A percentile compares a stretch with the other conserved stretches of the same genome.
Evolutionary conservation across 2,888 invertebrate species (phyloP).

Genomic region (Elmis aenea): DNA sequence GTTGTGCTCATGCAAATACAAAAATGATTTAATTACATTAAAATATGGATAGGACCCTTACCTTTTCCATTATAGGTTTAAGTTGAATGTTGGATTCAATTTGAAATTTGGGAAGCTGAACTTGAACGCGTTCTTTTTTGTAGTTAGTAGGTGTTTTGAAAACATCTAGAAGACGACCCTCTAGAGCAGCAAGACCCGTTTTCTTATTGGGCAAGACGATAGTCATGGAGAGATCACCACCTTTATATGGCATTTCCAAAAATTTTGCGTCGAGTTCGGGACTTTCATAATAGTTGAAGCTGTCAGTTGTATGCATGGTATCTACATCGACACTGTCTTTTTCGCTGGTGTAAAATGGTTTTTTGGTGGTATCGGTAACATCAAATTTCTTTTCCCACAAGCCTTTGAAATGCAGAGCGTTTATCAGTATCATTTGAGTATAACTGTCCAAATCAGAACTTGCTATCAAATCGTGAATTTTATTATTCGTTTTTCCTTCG

Average conservation of each 20-base stretch:
- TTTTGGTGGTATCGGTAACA: conserved; percentile 20
- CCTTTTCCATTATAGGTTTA: conserved; percentile 53
- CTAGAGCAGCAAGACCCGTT: conserved; percentile 19
- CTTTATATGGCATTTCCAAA: conserved; percentile 32
- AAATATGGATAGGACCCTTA: conserved; percentile 32
- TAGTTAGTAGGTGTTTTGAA: conserved; percentile 12
- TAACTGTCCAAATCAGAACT: conserved; percentile 23
- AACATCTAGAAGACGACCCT: conserved; percentile 14
- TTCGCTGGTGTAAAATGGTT: conserved; percentile 27
- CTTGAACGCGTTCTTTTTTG: conserved; percentile 13
- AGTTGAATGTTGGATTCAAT: conserved; percentile 45
- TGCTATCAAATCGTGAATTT: conserved; percentile 34
- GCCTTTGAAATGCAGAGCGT: conserved; percentile 40
- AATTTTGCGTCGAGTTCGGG: conserved; percentile 32
- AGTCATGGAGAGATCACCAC: conserved; percentile 23
- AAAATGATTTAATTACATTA: not conserved
- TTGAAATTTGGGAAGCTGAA: conserved; percentile 26
- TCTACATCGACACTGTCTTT: conserved; percentile 29
- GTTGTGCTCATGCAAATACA: not conserved
- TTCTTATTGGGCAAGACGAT: conserved; percentile 24
- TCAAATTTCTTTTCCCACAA: conserved; percentile 29
- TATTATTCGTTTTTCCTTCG: conserved; percentile 36
- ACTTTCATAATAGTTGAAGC: conserved; percentile 33
- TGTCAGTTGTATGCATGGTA: conserved; percentile 32
- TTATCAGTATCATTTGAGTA: conserved; percentile 36